phyloP scores from a whole-genome alignment of 2,888 invertebrate species.

The Leptogaster cylindrica region DNA sequence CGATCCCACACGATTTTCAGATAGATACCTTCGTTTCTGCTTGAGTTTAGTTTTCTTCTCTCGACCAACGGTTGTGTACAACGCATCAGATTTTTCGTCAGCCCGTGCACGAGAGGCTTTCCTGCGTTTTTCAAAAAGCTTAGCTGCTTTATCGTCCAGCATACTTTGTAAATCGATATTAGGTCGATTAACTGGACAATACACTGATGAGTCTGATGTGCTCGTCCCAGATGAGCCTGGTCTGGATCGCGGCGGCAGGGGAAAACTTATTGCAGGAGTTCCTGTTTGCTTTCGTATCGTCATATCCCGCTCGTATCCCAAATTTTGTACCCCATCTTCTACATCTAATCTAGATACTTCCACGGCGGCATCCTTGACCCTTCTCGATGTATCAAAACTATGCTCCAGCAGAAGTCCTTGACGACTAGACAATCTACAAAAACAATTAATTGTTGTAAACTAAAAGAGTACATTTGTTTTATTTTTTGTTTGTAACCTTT shows the following conservation, averaged over 20 bases:
- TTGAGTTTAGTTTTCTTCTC: constrained; percentile 52
- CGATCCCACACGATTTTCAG: constrained; percentile 61
- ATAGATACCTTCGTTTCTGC: constrained; percentile 57
- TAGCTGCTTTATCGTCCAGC: constrained; percentile 58
- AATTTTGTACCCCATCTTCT: constrained; percentile 56
- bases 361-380: constrained; percentile 50
- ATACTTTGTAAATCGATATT: constrained; percentile 58
- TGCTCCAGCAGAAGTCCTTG: constrained; percentile 39
- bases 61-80: constrained; percentile 56
- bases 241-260: constrained; percentile 50
- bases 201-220: constrained; percentile 62
- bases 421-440: constrained; percentile 43
- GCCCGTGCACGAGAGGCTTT: constrained; percentile 4
- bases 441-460: background rate
- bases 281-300: constrained; percentile 49
- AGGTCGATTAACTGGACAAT: constrained; percentile 60
- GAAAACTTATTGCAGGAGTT: constrained; percentile 49
- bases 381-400: constrained; percentile 45
- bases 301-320: constrained; percentile 55
- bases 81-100: constrained; percentile 51
- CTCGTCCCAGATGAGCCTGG: constrained; percentile 57
- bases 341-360: constrained; percentile 18
- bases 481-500: constrained; percentile 1
- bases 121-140: constrained; percentile 55
- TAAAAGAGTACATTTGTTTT: background rate